Conservation (phyloP, 2,113 vertebrate species). For the Erinaceus europaeus region DNA sequence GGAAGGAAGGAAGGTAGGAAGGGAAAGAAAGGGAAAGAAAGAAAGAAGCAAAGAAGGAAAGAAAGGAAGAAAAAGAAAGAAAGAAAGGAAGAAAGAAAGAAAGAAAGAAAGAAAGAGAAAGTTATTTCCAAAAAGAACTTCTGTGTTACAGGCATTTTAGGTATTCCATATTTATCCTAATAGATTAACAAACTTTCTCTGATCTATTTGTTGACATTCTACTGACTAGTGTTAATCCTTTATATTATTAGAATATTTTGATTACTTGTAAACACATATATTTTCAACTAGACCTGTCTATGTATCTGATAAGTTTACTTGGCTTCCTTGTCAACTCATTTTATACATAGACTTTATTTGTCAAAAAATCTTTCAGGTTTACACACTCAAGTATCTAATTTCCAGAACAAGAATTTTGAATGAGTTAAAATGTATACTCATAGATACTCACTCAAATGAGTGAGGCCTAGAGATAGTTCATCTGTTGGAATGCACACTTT, state of each 20-base stretch:
- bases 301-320: slow-evolving; percentile 18
- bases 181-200: slow-evolving; percentile 35
- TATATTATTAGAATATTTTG: slow-evolving; percentile 49
- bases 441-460: no score
- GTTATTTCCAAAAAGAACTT: neutral
- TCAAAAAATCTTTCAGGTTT: neutral
- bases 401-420: no score
- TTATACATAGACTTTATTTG: slow-evolving; percentile 36
- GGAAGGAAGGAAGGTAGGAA: no score
- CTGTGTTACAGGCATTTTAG: slow-evolving; percentile 13
- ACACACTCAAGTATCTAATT: neutral
- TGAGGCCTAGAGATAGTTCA: no score
- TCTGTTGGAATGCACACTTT: no score
- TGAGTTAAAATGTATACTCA: no score
- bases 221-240: slow-evolving; percentile 58
- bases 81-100: no score
- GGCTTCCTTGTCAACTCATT: neutral
- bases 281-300: slow-evolving; percentile 15
- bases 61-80: no score
- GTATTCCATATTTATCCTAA: slow-evolving; percentile 48
- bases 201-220: slow-evolving; percentile 58
- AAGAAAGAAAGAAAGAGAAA: no score
- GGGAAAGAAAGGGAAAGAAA: no score
- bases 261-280: slow-evolving; percentile 27
- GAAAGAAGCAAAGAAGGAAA: no score